Percentiles rank a stretch among this genome's conserved stretches.
These are phyloP conservation scores for Brenthis hecate DNA, from an alignment of 2,888 invertebrate genomes.

Conservation along the genomic window DNA sequence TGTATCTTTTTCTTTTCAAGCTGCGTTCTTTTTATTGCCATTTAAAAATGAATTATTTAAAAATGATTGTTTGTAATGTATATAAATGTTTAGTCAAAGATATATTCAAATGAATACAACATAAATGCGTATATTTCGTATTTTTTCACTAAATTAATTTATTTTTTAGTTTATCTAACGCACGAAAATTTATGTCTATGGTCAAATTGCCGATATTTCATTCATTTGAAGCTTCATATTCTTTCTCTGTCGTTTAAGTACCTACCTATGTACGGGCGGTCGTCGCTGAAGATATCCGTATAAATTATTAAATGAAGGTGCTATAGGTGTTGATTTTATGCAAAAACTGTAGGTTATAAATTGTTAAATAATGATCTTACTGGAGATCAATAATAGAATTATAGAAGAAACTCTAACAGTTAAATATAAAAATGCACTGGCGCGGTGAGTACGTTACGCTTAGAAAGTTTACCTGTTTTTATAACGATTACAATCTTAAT, in stretches of 20 bases:
- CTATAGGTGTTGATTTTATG: constrained; percentile 81
- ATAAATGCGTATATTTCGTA: not conserved
- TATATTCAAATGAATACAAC: not conserved
- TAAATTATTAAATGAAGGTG: constrained; percentile 81
- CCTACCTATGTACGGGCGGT: constrained; percentile 74
- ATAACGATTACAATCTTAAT: constrained; percentile 44
- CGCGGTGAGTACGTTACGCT: constrained; percentile 91
- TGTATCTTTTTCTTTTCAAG: constrained; percentile 1
- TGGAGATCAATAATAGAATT: constrained; percentile 99
- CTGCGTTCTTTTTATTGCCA: not conserved
- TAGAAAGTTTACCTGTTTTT: constrained; percentile 78
- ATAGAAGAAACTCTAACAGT: constrained; percentile 97
- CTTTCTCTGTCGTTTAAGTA: constrained; percentile 72
- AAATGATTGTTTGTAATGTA: not conserved
- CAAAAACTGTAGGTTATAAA: constrained; percentile 80
- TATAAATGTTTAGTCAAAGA: too few species aligned
- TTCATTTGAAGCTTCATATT: constrained; percentile 73
- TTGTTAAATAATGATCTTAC: constrained; percentile 92
- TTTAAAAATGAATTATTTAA: not conserved
- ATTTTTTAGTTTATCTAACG: not conserved
- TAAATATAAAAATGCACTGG: constrained; percentile 97
- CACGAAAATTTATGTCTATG: constrained; percentile 51
- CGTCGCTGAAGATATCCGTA: constrained; percentile 73
- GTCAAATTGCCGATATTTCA: constrained; percentile 69
- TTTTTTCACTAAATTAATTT: not conserved